phyloP scores from a whole-genome alignment of 2,113 vertebrate species.

The Megaceryle torquata region DNA sequence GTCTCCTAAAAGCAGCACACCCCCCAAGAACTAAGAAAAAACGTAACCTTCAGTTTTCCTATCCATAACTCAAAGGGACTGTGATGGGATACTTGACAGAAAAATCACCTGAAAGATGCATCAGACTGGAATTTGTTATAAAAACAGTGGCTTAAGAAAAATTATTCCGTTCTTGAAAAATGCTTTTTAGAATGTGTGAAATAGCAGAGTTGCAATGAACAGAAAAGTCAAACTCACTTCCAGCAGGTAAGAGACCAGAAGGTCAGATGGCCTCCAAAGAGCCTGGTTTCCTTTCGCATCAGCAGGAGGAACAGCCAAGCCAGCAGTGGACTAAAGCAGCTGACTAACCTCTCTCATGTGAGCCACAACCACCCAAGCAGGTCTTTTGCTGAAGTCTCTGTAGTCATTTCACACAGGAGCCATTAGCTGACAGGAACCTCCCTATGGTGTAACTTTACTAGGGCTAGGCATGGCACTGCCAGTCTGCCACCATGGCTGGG shows the following conservation, averaged over 20 bases:
- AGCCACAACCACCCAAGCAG: background rate
- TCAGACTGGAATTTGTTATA: background rate
- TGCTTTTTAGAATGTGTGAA: background rate
- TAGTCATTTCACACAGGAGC: background rate
- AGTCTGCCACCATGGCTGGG: background rate
- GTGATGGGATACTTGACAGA: background rate
- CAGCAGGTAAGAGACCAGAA: background rate
- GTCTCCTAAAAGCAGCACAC: background rate
- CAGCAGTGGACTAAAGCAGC: background rate
- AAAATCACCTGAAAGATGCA: background rate
- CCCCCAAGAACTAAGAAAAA: background rate
- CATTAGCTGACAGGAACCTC: background rate
- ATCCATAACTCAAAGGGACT: background rate
- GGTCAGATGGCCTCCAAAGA: background rate
- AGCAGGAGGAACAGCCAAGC: background rate
- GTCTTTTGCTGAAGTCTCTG: background rate
- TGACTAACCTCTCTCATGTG: background rate
- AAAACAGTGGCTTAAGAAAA: background rate
- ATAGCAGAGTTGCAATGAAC: background rate
- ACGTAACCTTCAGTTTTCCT: background rate
- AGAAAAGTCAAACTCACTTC: background rate
- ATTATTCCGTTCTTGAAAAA: background rate
- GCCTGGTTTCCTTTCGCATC: background rate
- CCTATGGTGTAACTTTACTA: background rate
- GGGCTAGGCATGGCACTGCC: background rate